These are phyloP conservation scores for Illadopsis cleaveri DNA, from an alignment of 2,113 vertebrate genomes.

Conservation along the genomic window DNA sequence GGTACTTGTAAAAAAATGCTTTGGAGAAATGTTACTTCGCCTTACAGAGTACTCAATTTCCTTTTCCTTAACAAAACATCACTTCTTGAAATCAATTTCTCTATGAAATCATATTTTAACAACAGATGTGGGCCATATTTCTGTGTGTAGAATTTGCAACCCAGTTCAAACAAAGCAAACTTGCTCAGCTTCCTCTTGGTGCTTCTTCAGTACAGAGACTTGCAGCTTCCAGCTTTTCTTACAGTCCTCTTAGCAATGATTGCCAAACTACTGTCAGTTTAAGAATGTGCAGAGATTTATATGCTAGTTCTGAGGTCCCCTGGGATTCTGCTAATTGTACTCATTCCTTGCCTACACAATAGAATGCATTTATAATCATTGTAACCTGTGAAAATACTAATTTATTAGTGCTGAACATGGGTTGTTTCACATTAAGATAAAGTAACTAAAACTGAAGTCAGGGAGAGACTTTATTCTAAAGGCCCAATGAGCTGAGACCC, in stretches of 20 bases:
- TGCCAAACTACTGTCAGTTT: constrained; percentile 8
- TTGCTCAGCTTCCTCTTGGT: neutral
- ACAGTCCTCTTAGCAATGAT: neutral
- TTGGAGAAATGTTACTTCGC: neutral
- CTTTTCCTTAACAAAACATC: neutral
- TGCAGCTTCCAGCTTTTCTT: neutral
- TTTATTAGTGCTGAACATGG: constrained; percentile 1
- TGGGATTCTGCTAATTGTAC: constrained; percentile 11
- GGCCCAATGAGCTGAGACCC: neutral
- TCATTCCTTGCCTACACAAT: neutral
- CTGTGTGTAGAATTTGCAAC: neutral
- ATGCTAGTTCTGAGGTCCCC: neutral
- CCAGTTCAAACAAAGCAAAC: neutral
- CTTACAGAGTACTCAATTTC: neutral
- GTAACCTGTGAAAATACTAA: constrained; percentile 1
- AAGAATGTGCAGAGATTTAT: constrained; percentile 22
- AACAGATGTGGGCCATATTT: neutral
- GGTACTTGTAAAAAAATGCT: neutral
- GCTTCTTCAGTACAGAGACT: neutral
- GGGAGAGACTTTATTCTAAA: neutral
- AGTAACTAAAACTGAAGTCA: constrained; percentile 20
- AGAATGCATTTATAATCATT: constrained; percentile 26
- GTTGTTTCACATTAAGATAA: constrained; percentile 9
- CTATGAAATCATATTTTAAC: neutral
- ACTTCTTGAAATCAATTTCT: neutral